Evolutionary conservation across 2,888 invertebrate species (phyloP), one percentile per base, ranked within the genome.

Genomic region (Acheta domesticus): DNA sequence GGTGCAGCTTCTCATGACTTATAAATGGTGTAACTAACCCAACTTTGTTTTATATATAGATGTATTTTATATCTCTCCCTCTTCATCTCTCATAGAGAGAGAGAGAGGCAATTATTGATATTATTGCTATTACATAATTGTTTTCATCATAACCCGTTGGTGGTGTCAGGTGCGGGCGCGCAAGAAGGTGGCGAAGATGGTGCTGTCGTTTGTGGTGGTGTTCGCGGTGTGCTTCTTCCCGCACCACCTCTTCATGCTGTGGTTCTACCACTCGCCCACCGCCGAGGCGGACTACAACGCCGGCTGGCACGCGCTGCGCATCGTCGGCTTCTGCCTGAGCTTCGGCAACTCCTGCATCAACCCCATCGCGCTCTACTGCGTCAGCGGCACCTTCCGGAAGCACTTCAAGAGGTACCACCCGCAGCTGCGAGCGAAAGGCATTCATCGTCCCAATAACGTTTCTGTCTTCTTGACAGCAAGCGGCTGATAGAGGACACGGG

Each of bases 341-440:
- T 94, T 94, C 87, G 91, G 95, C 84, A 94, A 95, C 88, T 96
- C 96, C 83, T 97, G 97, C 86, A 94, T 96, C 83, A 97, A 97
- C 87, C 97, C 97, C 0, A 93, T 97, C 81, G 96, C 97, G 0
- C 90, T 97, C 76, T 97, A 96, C 87, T 96, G 96, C 88, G 94
- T 97, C 82, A 96, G 96, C 85, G 96, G 96, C 75, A 94, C 96
- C 82, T 97, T 96, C 87, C 91, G 96, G 84, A 95, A 96, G 86
- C 93, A 95, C 86, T 96, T 95, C 87, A 95, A 96, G 87, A 92
- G 93, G 90, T 94, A 91, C 86, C 87, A 91, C 84, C 88, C 88
- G 16, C 36, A 36, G 5, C 36, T 8, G 36, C 36, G 5, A 36
- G 23, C 23, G 23, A 23, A 23, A 23, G 23, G 2, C 23, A 23